Base-by-base conservation (phyloP, 2,113 vertebrate genomes). In the Hydropotes inermis region DNA sequence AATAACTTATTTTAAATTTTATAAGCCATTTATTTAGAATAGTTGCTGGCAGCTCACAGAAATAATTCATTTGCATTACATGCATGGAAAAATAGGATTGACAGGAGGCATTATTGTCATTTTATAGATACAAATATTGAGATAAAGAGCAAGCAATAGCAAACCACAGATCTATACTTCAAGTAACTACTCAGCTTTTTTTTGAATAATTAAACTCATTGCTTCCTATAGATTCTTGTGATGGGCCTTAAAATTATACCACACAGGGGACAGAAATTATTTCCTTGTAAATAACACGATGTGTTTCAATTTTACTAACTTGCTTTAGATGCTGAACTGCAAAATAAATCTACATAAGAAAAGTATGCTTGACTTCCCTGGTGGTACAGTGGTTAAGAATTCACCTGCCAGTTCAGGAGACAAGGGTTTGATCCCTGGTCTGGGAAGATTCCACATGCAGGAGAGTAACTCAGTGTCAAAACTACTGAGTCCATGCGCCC, bases 21-120 rank as follows among this genome's bases (percentile, higher is more conserved):
- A 50, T 94, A 76, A 78, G 17, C 2, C 86, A 88, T 89, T 92
- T 95, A 87, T 79, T 91, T 97, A 64, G 70, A 90, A 67, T n/a
- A 89, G 33, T 93, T 91, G 57, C 19, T 57, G 50, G 61, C 28
- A 89, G 57, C 55, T 60, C 30, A 83, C 15, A 64, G 89, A 94
- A 9, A 83, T 7, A n/a, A 54, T 76, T 87, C 33, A 70, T 96
- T 89, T 95, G 76, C 10, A 87, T 85, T 87, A 47, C 0, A 39
- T 11, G 4, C 30, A 28, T 78, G 82, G 39, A 60, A 91, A 93
- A 43, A 14, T 0, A 81, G 19, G 30, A 64, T 78, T 47, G 36
- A 70, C 13, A 64, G 27, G 39, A 96, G 8, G 43, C 28, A 79
- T 93, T 70, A 36, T n/a, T 86, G 70, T 70, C 33, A 61, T 89